These are phyloP conservation scores for Drosophila emarginata DNA, from an alignment of 2,888 invertebrate genomes.

Conservation along the genomic window DNA sequence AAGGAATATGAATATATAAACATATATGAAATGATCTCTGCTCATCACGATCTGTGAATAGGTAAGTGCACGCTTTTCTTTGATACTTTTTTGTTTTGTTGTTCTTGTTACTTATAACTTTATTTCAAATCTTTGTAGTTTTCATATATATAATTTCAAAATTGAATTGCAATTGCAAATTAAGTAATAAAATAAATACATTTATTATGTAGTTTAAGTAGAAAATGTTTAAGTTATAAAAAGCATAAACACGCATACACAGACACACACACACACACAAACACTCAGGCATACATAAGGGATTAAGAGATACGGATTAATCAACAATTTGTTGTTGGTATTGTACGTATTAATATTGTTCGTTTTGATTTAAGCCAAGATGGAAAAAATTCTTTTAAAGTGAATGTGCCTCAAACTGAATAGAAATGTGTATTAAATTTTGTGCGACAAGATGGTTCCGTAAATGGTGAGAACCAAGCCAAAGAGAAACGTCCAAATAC, in stretches of 20 bases:
- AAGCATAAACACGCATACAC: conserved; percentile 44
- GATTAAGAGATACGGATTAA: background rate
- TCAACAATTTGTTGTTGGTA: conserved; percentile 28
- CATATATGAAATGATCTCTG: background rate
- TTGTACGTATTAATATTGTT: conserved; percentile 59
- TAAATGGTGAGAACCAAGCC: conserved; percentile 92
- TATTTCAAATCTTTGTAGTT: background rate
- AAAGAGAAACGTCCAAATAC: conserved; percentile 98
- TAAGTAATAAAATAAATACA: conserved; percentile 16
- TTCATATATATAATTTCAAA: conserved; percentile 5
- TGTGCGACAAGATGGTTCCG: conserved; percentile 89
- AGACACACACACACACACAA: conserved; percentile 35
- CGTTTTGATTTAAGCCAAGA: conserved; percentile 43
- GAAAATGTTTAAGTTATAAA: conserved; percentile 23
- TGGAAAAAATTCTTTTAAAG: background rate
- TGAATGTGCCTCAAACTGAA: conserved; percentile 86
- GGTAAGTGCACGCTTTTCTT: conserved; percentile 21
- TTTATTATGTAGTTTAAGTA: conserved; percentile 1
- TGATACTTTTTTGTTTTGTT: too few species aligned
- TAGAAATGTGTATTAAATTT: conserved; percentile 92
- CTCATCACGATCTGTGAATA: background rate
- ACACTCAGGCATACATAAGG: conserved; percentile 12
- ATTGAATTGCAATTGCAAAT: background rate
- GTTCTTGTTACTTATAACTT: conserved; percentile 3
- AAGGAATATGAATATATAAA: background rate